These are phyloP conservation scores for Scomber japonicus DNA, from an alignment of 2,113 vertebrate genomes.

Conservation along the genomic window DNA sequence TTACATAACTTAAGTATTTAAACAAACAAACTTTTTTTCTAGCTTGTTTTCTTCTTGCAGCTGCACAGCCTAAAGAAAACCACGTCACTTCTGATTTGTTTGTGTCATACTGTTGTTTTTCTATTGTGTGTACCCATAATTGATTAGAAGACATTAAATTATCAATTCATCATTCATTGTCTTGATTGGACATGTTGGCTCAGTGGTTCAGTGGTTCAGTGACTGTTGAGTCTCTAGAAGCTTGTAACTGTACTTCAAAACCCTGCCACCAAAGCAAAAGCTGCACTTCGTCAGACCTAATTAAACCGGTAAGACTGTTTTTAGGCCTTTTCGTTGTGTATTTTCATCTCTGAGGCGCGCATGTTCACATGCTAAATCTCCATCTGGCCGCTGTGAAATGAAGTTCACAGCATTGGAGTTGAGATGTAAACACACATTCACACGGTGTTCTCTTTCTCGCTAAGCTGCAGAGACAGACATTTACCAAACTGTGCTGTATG, in stretches of 20 bases:
- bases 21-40: conserved; percentile 37
- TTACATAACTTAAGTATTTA: conserved; percentile 65
- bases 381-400: conserved; percentile 83
- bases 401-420: conserved; percentile 80
- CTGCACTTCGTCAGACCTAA: conserved; percentile 48
- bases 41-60: neutral
- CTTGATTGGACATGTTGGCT: conserved; percentile 3
- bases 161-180: conserved; percentile 33
- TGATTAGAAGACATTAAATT: conserved; percentile 1
- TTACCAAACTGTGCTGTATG: conserved; percentile 83
- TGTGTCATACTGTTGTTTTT: conserved; percentile 23
- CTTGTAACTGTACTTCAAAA: conserved; percentile 40
- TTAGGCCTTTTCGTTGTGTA: conserved; percentile 71
- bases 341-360: conserved; percentile 71
- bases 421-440: conserved; percentile 84
- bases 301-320: conserved; percentile 63
- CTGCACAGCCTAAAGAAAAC: neutral
- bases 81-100: neutral
- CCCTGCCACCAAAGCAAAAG: conserved; percentile 21
- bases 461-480: conserved; percentile 81
- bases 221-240: conserved; percentile 44
- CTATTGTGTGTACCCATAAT: neutral
- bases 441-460: conserved; percentile 81
- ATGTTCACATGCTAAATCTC: conserved; percentile 80
- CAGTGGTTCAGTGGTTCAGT: conserved; percentile 9